Evolutionary conservation across 2,113 vertebrate species (phyloP), one percentile per base, ranked within the genome.

Genomic region (Ondatra zibethicus): DNA sequence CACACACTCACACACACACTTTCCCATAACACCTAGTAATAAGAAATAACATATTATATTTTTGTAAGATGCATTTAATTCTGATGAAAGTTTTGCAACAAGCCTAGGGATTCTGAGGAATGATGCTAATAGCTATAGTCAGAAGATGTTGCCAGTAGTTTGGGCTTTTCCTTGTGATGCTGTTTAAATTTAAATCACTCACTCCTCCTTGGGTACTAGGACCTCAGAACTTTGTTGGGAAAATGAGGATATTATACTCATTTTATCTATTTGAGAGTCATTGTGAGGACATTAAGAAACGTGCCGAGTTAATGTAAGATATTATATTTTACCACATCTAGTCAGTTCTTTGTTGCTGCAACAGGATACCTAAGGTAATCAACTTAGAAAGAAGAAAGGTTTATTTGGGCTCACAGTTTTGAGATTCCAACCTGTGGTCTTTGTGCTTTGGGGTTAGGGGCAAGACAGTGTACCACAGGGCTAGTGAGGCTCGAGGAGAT

Each of bases 141-240:
- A 70, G 33, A 81, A 89, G 52, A 92, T 29, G 27, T 21, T 11
- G 0, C 6, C 4, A 50, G 72, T 81, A 45, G 9, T 47, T n/a
- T 89, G 52, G 19, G 33, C 73, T 93, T 92, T 88, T 31, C 7
- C 16, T 13, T 29, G 77, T 76, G 36, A 77, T 0, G 65, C 9
- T 23, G 78, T 66, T 89, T 96, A 58, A 50, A 84, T 88, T 93
- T 88, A 81, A 90, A 17, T 87, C 39, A 17, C 42, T 90, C 39
- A 17, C 36, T 81, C 13, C 36, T 76, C 13, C 29, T 42, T 47
- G 66, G 89, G 29, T 47, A 39, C 21, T 75, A 77, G 47, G n/a
- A 66, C 33, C 5, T 87, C 21, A 82, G n/a, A 82, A 82, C 11
- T 70, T 42, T 39, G 36, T 19, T 33, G 72, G 11, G 87, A 58